phyloP scores from a whole-genome alignment of 35 echinoderm and acorn worm genomes.

The Hemicentrotus pulcherrimus region DNA sequence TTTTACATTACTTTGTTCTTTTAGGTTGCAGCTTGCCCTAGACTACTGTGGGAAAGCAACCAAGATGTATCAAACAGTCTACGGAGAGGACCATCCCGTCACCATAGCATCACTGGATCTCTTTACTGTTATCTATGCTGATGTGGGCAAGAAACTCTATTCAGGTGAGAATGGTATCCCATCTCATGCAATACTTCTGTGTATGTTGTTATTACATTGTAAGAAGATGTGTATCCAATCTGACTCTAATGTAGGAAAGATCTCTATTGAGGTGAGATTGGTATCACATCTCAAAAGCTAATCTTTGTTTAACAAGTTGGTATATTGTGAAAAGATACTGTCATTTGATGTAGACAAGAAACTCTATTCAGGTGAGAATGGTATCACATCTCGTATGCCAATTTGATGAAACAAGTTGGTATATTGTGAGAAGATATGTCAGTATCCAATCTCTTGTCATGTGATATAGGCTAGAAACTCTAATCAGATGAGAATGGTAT shows the following conservation, averaged over 20 bases:
- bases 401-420: no score
- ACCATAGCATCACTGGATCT: conserved; percentile 82
- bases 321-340: no score
- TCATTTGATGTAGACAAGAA: conserved; percentile 88
- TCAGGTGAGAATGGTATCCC: conserved; percentile 55
- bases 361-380: conserved; percentile 74
- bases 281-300: no score
- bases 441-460: no score
- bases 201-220: no score
- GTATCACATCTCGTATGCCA: not conserved
- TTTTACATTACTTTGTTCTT: no score
- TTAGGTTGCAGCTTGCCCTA: conserved; percentile 71
- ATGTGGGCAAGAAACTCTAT: conserved; percentile 95
- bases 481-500: conserved; percentile 63
- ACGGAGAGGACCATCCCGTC: conserved; percentile 84
- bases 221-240: no score
- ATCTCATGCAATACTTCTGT: no score
- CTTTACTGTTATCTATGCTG: conserved; percentile 88
- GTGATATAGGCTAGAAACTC: conserved; percentile 82
- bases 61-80: conserved; percentile 70
- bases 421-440: no score
- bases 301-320: no score
- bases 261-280: conserved; percentile 71
- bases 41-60: conserved; percentile 90
- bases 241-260: conserved; percentile 80